Base-by-base conservation (phyloP, 30 jellyfish, hydroid and myxozoan genomes). In the Haliclystus octoradiatus region DNA sequence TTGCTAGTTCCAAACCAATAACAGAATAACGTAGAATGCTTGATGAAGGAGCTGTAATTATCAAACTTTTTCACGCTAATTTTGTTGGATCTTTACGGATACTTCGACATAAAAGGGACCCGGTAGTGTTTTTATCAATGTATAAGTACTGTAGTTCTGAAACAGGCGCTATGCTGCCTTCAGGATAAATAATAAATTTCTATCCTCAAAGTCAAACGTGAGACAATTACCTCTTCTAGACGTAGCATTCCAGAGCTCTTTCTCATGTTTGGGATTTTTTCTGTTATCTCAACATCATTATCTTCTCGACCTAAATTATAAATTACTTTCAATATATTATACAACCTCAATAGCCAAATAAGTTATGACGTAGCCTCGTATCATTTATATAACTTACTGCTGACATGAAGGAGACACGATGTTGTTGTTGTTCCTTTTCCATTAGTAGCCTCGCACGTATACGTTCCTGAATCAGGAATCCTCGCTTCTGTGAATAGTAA, bases 151-250 rank as follows among this genome's bases (percentile, higher is more conserved):
- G n/a, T n/a, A n/a, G n/a, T n/a, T n/a, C n/a, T n/a, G n/a, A n/a
- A n/a, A n/a, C n/a, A n/a, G n/a, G n/a, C n/a, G n/a, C n/a, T n/a
- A n/a, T n/a, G n/a, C n/a, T n/a, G n/a, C n/a, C n/a, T n/a, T n/a
- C n/a, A n/a, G n/a, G n/a, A n/a, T n/a, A n/a, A n/a, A n/a, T n/a
- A n/a, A n/a, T n/a, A n/a, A n/a, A n/a, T n/a, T n/a, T n/a, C n/a
- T 26, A 24, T 22, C 19, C n/a, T 14, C 26, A 64, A 26, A 15
- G 22, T 34, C 31, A 4, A 52, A 3, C 79, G n/a, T n/a, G n/a
- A n/a, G n/a, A n/a, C n/a, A n/a, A n/a, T 26, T 70, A 84, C 95
- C 81, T 84, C 95, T 64, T 84, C 92, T 69, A 84, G 72, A 46
- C 73, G 71, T 29, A 79, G 66, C 67, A 84, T 71, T 49, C 82